Base-by-base conservation (phyloP, 1,140 invertebrate species). In the Diabrotica undecimpunctata region DNA sequence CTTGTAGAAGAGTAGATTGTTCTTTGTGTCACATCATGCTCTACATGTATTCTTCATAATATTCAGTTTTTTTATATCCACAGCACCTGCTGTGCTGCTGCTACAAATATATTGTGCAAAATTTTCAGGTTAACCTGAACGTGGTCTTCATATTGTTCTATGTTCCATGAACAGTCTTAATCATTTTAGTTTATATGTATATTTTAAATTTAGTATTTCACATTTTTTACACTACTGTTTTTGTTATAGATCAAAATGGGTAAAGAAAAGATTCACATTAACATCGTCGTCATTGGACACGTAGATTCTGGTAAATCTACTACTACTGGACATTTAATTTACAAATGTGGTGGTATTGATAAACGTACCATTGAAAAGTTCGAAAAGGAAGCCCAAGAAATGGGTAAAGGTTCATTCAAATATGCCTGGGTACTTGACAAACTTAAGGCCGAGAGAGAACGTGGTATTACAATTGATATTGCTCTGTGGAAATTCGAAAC, bases 341-440 rank as follows among this genome's bases (percentile, higher is more conserved):
- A 99, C 93, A 98, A 98, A 89, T 98, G 96, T 82, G 96, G 96
- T 83, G 96, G 96, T 81, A 98, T 98, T 81, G 96, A 99, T 86
- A 97, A 97, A 82, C 89, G 96, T 87, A 96, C 95, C 78, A 98
- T 98, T 81, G 95, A 97, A 81, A 98, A 98, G 83, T 98, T 98
- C 86, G 96, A 98, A 86, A 98, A 98, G 86, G 96, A 98, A 81
- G 95, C 96, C 75, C 92, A 96, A 79, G 94, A 98, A 87, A 95
- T 96, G 94, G 94, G 94, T 75, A 96, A 96, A 78, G 92, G 91
- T 78, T 96, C 94, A 78, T 96, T 96, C 90, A 96, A 95, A 83
- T 95, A 95, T 79, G 94, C 94, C 78, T 95, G 93, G 94, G 94
- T 96, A 71, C 87, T 96, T 86, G 94, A 96, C 86, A 96, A 96